These are phyloP conservation scores for Antechinus stuartii DNA, from an alignment of 2,113 vertebrate genomes.

Conservation along the genomic window DNA sequence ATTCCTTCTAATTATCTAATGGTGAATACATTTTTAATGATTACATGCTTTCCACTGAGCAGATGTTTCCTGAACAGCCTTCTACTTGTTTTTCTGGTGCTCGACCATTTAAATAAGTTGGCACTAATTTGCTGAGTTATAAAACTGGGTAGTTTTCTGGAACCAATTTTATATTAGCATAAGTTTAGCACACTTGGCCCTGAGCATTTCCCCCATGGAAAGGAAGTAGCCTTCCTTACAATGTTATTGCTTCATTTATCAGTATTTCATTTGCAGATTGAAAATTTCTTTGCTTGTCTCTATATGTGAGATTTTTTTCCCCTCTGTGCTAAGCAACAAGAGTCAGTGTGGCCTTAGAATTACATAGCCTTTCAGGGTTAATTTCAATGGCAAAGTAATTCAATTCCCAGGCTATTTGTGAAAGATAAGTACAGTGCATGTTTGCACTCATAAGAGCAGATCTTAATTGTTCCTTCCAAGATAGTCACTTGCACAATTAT, in stretches of 20 bases:
- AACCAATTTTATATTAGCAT: slow-evolving; percentile 76
- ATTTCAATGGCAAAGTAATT: slow-evolving; percentile 75
- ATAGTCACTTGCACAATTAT: slow-evolving; percentile 70
- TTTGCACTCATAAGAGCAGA: slow-evolving; percentile 73
- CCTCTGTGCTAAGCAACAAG: slow-evolving; percentile 70
- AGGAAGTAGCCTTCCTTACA: slow-evolving; percentile 66
- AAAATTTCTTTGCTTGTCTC: slow-evolving; percentile 68
- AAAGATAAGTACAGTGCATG: slow-evolving; percentile 70
- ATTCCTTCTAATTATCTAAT: slow-evolving; percentile 69
- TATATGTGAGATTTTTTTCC: background rate
- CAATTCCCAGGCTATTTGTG: slow-evolving; percentile 52
- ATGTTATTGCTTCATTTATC: slow-evolving; percentile 78
- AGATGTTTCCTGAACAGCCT: slow-evolving; percentile 77
- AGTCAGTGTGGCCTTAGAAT: slow-evolving; percentile 35
- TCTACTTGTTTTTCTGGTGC: slow-evolving; percentile 54
- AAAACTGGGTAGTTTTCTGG: slow-evolving; percentile 70
- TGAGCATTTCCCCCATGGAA: slow-evolving; percentile 68
- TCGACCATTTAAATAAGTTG: slow-evolving; percentile 76
- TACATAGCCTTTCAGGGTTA: slow-evolving; percentile 72
- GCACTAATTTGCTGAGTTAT: slow-evolving; percentile 71
- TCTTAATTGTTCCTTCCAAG: slow-evolving; percentile 60
- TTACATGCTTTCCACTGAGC: slow-evolving; percentile 59
- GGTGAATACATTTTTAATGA: slow-evolving; percentile 78
- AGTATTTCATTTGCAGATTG: slow-evolving; percentile 76
- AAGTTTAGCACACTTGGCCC: slow-evolving; percentile 69